Evolutionary conservation across 2,113 vertebrate genomes (phyloP).

Genomic region (Lates calcarifer): DNA sequence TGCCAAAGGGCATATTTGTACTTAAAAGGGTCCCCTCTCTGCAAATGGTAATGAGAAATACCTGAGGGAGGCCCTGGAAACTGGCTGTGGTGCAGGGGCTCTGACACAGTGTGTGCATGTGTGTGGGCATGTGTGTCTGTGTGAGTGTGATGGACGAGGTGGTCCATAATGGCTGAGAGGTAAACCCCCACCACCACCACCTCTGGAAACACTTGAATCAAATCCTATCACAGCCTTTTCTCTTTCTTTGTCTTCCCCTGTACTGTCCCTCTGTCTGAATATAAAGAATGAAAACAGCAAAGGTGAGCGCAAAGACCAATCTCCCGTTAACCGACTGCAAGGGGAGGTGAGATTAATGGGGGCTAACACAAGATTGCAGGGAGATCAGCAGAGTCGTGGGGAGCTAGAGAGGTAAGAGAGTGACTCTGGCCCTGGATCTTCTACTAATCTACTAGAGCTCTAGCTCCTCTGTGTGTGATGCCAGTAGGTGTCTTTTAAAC

Average conservation of each 20-base stretch:
- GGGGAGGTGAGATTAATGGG: constrained; percentile 59
- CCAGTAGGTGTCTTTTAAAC: neutral
- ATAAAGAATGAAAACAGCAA: constrained; percentile 43
- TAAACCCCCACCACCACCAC: neutral
- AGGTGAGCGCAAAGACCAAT: constrained; percentile 32
- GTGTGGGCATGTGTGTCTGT: neutral
- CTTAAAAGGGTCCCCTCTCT: constrained; percentile 42
- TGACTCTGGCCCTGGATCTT: constrained; percentile 46
- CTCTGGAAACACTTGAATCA: constrained; percentile 52
- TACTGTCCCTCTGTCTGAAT: constrained; percentile 19
- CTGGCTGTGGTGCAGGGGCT: constrained; percentile 33
- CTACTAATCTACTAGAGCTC: constrained; percentile 56
- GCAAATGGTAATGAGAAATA: constrained; percentile 62
- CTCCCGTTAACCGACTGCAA: constrained; percentile 27
- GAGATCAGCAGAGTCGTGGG: constrained; percentile 48
- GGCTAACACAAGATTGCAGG: constrained; percentile 54
- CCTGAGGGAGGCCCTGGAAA: constrained; percentile 59
- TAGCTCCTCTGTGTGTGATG: constrained; percentile 12
- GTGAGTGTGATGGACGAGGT: constrained; percentile 56
- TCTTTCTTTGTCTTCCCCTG: neutral
- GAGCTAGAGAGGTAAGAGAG: constrained; percentile 43
- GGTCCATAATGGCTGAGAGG: constrained; percentile 29
- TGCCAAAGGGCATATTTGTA: constrained; percentile 49
- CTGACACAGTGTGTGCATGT: neutral
- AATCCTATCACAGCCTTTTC: constrained; percentile 21